Conservation (phyloP, 2,113 vertebrate genomes). For the Setophaga coronata region DNA sequence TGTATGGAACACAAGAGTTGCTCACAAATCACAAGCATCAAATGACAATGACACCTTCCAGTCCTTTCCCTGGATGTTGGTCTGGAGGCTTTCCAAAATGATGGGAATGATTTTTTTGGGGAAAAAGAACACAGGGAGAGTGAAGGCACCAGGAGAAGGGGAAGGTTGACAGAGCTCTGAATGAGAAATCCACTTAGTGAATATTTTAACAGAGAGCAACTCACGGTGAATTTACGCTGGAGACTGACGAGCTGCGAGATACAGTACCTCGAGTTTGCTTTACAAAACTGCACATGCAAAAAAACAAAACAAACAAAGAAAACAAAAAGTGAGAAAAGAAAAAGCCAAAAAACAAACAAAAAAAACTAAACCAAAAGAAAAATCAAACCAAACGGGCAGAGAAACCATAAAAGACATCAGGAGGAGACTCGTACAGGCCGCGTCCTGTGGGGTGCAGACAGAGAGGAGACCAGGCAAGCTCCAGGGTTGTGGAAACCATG, state of each 20-base stretch:
- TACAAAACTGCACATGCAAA: conserved; percentile 97
- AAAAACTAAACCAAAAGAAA: conserved; percentile 63
- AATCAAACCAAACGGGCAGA: conserved; percentile 30
- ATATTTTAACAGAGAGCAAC: conserved; percentile 83
- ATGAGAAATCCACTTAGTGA: conserved; percentile 66
- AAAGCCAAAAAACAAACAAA: conserved; percentile 68
- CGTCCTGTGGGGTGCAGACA: background rate
- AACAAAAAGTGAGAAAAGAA: conserved; percentile 85
- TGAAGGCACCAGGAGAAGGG: conserved; percentile 6
- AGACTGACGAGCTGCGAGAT: conserved; percentile 94
- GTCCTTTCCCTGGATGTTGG: conserved; percentile 11
- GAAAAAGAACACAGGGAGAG: background rate
- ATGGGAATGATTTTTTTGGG: conserved; percentile 35
- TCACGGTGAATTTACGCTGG: conserved; percentile 98
- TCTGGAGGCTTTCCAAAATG: conserved; percentile 59
- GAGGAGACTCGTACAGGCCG: conserved; percentile 29
- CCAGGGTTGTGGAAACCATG: background rate
- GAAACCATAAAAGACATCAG: conserved; percentile 52
- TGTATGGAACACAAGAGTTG: conserved; percentile 25
- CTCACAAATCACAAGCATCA: conserved; percentile 50
- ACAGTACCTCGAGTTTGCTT: conserved; percentile 92
- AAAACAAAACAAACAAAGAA: conserved; percentile 81
- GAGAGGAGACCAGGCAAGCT: conserved; percentile 19
- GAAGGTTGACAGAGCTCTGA: background rate
- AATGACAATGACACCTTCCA: conserved; percentile 18